phyloP scores from a whole-genome alignment of 2,797 vertebrate genomes.

The Takifugu ocellatus region DNA sequence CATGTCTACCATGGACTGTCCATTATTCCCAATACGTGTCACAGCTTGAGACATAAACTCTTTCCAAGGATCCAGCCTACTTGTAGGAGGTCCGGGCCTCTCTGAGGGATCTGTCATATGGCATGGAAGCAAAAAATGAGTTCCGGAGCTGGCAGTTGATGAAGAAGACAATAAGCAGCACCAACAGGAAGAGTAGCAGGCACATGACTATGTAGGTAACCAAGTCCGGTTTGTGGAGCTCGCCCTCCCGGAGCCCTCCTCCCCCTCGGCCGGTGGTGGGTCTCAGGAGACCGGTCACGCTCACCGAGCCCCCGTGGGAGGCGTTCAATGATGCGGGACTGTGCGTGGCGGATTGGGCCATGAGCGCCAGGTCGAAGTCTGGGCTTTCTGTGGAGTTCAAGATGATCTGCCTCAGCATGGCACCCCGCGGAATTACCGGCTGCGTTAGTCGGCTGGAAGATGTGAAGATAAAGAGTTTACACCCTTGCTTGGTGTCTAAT shows the following conservation, averaged over 20 bases:
- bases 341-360: conserved; percentile 81
- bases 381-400: conserved; percentile 87
- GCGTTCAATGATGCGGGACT: conserved; percentile 81
- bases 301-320: conserved; percentile 84
- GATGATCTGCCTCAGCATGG: conserved; percentile 90
- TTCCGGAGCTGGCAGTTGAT: conserved; percentile 98
- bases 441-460: conserved; percentile 35
- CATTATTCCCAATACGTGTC: neutral
- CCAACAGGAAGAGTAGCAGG: conserved; percentile 89
- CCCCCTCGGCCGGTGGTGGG: conserved; percentile 74
- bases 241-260: conserved; percentile 84
- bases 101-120: conserved; percentile 94
- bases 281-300: conserved; percentile 86
- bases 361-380: conserved; percentile 79
- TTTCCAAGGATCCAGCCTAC: conserved; percentile 47
- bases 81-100: conserved; percentile 94
- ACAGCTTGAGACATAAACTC: conserved; percentile 3
- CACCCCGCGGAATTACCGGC: conserved; percentile 41
- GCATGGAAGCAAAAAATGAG: conserved; percentile 95
- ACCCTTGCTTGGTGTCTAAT: neutral
- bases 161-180: conserved; percentile 94
- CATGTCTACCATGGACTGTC: conserved; percentile 23
- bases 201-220: conserved; percentile 93
- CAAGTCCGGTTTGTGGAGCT: conserved; percentile 91
- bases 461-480: conserved; percentile 24